Base-by-base conservation (phyloP, 1,140 invertebrate species). In the Phortica variegata region DNA sequence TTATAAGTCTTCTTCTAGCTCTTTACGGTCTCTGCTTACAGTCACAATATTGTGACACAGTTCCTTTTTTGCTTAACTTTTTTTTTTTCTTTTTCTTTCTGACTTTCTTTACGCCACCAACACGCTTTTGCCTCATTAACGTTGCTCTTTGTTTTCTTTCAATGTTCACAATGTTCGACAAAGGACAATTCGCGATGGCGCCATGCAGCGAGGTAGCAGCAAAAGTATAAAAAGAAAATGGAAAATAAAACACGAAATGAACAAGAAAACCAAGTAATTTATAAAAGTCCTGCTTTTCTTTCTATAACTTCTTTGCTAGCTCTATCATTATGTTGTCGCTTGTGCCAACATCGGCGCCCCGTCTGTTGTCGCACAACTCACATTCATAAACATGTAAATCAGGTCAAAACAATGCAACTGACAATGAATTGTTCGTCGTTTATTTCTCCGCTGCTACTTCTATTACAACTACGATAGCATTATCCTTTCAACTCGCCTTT, bases 11-110 rank as follows among this genome's bases (percentile, higher is more conserved):
- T n/a, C 26, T 29, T 12, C 26, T 7, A 6, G 6, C 26, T 29
- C 26, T 29, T 12, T 29, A 7, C 12, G 26, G 6, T 43, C 36
- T 34, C n/a, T 19, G 29, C 49, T 38, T 44, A 48, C 39, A 65
- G 65, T 68, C 65, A 60, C 69, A 68, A 68, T 65, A 68, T 69
- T 68, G 63, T 68, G 63, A 68, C 63, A 68, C 63, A 68, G 65
- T 68, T 69, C 60, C 63, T 68, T 68, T 68, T 65, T 69, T 68
- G 68, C 62, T n/a, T 26, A 26, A 66, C 68, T 66, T 66, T 68
- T 60, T 47, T 48, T 43, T 52, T 50, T 44, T 63, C 56, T 59
- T 50, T 56, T 58, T 59, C 62, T 62, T 49, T 53, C 48, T 43
- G 49, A 61, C 51, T 65, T 48, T 66, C 61, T 62, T 58, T 65